Percentiles rank a stretch among this genome's conserved stretches.
Conservation (phyloP, 2,888 invertebrate species). For the Lomographa bimaculata region DNA sequence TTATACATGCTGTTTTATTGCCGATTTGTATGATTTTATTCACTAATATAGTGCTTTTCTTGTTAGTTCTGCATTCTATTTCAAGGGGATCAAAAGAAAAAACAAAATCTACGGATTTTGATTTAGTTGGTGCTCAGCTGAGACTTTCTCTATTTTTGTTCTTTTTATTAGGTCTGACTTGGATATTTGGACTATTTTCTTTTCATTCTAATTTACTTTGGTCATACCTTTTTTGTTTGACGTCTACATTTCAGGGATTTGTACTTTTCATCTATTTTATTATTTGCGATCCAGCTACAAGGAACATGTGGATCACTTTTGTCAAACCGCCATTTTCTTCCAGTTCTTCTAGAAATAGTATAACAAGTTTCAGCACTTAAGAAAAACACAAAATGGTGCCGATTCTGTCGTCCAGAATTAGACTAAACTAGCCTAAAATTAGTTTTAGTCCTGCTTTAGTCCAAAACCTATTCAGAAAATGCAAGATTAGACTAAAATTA, state of each 20-base stretch:
- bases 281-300: slow-evolving; percentile 79
- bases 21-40: slow-evolving; percentile 79
- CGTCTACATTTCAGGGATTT: slow-evolving; percentile 85
- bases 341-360: slow-evolving; percentile 57
- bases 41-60: slow-evolving; percentile 80
- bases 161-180: slow-evolving; percentile 84
- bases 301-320: slow-evolving; percentile 77
- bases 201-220: slow-evolving; percentile 76
- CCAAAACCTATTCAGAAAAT: no score
- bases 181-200: slow-evolving; percentile 85
- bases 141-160: slow-evolving; percentile 83
- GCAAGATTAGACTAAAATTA: no score
- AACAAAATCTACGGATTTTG: slow-evolving; percentile 63
- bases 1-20: slow-evolving; percentile 75
- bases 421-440: no score
- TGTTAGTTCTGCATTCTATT: slow-evolving; percentile 80
- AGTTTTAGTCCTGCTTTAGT: no score
- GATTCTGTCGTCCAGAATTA: no score
- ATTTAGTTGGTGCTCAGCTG: slow-evolving; percentile 75
- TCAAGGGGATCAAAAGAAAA: slow-evolving; percentile 77
- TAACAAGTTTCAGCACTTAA: slow-evolving; percentile 59
- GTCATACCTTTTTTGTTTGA: slow-evolving; percentile 85
- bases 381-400: no score
- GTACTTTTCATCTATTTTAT: slow-evolving; percentile 85
- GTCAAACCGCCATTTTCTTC: slow-evolving; percentile 60